phyloP scores from a whole-genome alignment of 2,113 vertebrate genomes.

The Zapornia atra region DNA sequence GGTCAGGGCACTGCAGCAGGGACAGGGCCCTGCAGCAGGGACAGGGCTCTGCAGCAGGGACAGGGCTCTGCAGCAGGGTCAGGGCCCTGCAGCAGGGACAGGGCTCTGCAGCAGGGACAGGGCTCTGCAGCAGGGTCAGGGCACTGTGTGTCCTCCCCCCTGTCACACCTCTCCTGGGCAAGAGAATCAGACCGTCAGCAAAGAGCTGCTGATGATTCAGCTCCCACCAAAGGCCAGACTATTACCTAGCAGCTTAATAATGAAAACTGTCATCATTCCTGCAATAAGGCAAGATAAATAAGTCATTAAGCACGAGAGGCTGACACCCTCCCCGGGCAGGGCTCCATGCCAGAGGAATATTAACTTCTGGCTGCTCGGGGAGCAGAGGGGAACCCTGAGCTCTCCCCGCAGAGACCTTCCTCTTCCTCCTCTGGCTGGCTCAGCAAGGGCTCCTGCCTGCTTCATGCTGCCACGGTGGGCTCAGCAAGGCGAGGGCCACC shows the following conservation, averaged over 20 bases:
- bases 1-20: too few relatives aligned
- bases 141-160: not conserved
- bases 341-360: constrained; percentile 43
- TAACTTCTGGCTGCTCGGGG: constrained; percentile 1
- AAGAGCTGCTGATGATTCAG: constrained; percentile 64
- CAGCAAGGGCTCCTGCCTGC: not conserved
- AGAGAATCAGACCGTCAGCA: constrained; percentile 59
- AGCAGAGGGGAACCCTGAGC: not conserved
- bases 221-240: constrained; percentile 62
- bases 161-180: not conserved
- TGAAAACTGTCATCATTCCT: constrained; percentile 71
- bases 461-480: not conserved
- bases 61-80: not conserved
- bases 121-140: not conserved
- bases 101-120: too few relatives aligned
- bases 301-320: constrained; percentile 62
- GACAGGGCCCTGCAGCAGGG: too few relatives aligned
- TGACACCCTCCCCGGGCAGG: constrained; percentile 49
- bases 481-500: not conserved
- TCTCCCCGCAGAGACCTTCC: not conserved
- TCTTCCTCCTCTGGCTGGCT: not conserved
- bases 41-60: not conserved
- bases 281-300: constrained; percentile 76
- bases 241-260: constrained; percentile 72
- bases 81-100: not conserved